Evolutionary conservation across 2,888 invertebrate species (phyloP).

Genomic region (Chloroclysta siterata): DNA sequence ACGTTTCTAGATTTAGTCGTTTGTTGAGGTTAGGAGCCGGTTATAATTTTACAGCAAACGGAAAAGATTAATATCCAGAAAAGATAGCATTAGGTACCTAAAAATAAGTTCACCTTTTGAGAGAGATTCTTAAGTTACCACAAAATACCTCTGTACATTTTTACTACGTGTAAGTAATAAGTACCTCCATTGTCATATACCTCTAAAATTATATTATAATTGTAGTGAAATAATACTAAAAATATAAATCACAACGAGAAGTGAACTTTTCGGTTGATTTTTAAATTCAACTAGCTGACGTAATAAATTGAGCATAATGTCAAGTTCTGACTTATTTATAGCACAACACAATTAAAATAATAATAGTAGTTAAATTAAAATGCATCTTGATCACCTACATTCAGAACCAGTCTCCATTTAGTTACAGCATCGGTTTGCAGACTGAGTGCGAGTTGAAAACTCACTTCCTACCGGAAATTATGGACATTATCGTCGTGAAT

Average conservation of each 20-base stretch:
- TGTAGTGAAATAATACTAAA: background rate
- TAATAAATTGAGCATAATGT: conserved; percentile 26
- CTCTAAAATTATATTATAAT: background rate
- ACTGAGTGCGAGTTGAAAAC: conserved; percentile 18
- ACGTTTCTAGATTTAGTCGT: no score
- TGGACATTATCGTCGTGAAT: conserved; percentile 18
- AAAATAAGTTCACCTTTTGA: no score
- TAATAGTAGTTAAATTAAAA: conserved; percentile 27
- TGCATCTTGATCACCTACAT: conserved; percentile 36
- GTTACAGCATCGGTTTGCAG: background rate
- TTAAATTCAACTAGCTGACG: conserved; percentile 6
- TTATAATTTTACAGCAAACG: no score
- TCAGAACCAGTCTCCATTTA: conserved; percentile 22
- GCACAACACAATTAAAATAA: conserved; percentile 27
- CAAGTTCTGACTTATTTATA: conserved; percentile 30
- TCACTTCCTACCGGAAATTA: conserved; percentile 47
- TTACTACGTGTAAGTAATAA: no score
- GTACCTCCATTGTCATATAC: no score
- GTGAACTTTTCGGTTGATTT: background rate
- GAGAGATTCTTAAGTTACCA: no score
- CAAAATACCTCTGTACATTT: no score
- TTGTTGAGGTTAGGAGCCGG: no score
- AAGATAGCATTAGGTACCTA: no score
- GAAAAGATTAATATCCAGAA: no score
- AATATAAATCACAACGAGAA: no score